Percentiles rank a stretch among this genome's conserved stretches.
Conservation (phyloP, 2,797 vertebrate genomes). For the Lithobates sylvaticus region DNA sequence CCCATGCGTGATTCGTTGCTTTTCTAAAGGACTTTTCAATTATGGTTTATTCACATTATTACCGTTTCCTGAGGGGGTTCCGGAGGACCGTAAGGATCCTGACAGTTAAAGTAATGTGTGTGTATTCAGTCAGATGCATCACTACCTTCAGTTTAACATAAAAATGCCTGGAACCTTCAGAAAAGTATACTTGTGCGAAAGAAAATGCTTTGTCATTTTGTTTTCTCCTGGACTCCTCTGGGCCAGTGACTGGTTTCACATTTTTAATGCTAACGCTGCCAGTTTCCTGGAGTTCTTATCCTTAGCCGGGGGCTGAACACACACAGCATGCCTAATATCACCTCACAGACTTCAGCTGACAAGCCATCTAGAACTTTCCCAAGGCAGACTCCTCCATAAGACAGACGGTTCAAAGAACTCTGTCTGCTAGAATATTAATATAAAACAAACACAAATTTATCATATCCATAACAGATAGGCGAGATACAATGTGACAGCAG, state of each 20-base stretch:
- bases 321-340: constrained; percentile 32
- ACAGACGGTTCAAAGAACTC: background rate
- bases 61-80: background rate
- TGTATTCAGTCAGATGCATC: background rate
- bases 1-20: background rate
- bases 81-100: background rate
- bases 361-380: constrained; percentile 42
- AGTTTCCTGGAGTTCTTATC: constrained; percentile 35
- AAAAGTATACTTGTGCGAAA: constrained; percentile 6
- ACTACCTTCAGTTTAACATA: constrained; percentile 16
- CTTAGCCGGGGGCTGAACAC: constrained; percentile 32
- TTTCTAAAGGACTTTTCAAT: background rate
- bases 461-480: constrained; percentile 3
- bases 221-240: constrained; percentile 14
- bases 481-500: background rate
- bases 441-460: background rate
- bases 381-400: background rate
- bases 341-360: constrained; percentile 37
- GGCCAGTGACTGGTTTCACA: constrained; percentile 27
- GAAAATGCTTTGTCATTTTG: constrained; percentile 36
- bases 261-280: constrained; percentile 24
- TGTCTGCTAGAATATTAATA: constrained; percentile 18
- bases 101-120: background rate
- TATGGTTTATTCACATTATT: background rate
- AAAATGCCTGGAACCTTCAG: constrained; percentile 8